Evolutionary conservation across 2,888 invertebrate genomes (phyloP), one percentile per base, ranked within the genome.

Genomic region (Nymphalis c-album): DNA sequence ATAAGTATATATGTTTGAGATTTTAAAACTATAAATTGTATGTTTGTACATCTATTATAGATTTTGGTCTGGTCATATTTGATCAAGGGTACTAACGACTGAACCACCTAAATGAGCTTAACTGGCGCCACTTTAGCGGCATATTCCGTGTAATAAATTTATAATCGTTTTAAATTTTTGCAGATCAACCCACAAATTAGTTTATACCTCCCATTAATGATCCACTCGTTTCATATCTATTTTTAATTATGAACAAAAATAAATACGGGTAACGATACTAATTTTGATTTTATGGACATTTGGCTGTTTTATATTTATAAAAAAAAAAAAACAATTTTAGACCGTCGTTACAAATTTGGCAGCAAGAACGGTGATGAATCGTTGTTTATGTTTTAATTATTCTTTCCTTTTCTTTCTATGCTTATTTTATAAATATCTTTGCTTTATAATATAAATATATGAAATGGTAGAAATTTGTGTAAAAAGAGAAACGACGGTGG

Each of bases 191-290:
- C 64, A 64, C 72, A 76, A 77, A 74, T 74, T 70, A 60, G 62
- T 76, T 77, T 72, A 72, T 67, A 73, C 72, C 64, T 70, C 60
- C 62, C 64, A 74, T 78, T 76, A 76, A 76, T 71, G 73, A 73
- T 71, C 62, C 40, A 67, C 65, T 69, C 71, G 68, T 68, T 73
- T 75, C 75, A 73, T 71, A 72, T 60, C 59, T 51, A 18, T 50
- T 35, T 75, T 68, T 76, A 63, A 31, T 22, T 60, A 64, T 53
- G 51, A 46, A 31, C 53, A 16, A 53, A 64, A 53, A 60, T 51
- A 45, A 40, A 22, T 51, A 26, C 16, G 40, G 22, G 60, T 55
- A 55, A 40, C 20, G 18, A 40, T 35, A 40, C 40, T 57, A 57
- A 57, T 57, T 57, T 57, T 6, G 8, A n/a, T 35, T 40, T 35